Conservation (phyloP, 2,888 invertebrate genomes). For the Scaptodrosophila latifasciaeformis region DNA sequence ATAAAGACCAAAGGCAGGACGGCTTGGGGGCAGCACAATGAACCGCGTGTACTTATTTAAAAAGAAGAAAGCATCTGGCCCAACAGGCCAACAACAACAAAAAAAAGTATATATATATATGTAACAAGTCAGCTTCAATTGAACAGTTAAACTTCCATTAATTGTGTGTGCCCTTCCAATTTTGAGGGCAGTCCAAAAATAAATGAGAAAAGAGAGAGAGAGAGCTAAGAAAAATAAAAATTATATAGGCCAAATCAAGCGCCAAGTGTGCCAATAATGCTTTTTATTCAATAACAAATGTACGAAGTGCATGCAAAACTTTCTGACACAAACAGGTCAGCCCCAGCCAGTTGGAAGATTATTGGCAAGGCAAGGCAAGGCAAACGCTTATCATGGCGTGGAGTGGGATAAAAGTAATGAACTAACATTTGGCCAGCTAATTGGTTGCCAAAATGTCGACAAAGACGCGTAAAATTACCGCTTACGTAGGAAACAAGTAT, state of each 20-base stretch:
- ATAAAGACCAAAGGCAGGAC: constrained; percentile 17
- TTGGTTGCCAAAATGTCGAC: constrained; percentile 55
- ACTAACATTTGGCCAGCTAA: constrained; percentile 67
- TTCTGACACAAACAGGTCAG: too few relatives aligned
- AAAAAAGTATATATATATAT: constrained; percentile 20
- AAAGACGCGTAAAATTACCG: constrained; percentile 1
- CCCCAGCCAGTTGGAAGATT: too few relatives aligned
- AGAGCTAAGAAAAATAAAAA: background rate
- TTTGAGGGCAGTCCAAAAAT: too few relatives aligned
- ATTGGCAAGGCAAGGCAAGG: too few relatives aligned
- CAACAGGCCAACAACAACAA: constrained; percentile 6
- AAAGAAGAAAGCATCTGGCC: constrained; percentile 17
- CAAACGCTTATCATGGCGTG: too few relatives aligned
- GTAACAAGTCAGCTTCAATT: constrained; percentile 60
- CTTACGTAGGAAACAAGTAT: too few relatives aligned
- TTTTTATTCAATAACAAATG: too few relatives aligned
- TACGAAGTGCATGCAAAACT: too few relatives aligned
- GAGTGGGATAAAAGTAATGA: too few relatives aligned
- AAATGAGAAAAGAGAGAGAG: too few relatives aligned
- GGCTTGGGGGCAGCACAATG: constrained; percentile 31
- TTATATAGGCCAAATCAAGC: background rate
- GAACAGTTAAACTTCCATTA: constrained; percentile 72
- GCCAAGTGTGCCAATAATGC: too few relatives aligned
- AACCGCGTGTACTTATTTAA: constrained; percentile 58
- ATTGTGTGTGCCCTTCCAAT: constrained; percentile 44